Percentiles rank a stretch among this genome's conserved stretches.
These are phyloP conservation scores for Drosophila kanapiae DNA, from an alignment of 1,140 invertebrate species.

Conservation along the genomic window DNA sequence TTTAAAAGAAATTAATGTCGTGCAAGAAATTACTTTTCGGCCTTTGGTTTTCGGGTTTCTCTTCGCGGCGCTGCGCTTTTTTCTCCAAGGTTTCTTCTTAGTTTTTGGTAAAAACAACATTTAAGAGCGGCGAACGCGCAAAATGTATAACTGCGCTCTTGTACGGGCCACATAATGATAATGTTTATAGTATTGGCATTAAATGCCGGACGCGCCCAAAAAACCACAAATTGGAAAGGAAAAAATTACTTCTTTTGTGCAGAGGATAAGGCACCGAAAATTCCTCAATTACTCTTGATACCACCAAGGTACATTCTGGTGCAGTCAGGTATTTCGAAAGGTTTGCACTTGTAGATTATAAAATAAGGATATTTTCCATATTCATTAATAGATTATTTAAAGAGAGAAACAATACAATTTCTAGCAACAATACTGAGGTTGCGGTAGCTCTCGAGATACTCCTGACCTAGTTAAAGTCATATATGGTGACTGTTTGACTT, in stretches of 20 bases:
- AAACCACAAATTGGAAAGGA: slow-evolving; percentile 35
- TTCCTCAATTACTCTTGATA: slow-evolving; percentile 36
- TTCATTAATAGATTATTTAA: too few species aligned
- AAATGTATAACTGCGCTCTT: slow-evolving; percentile 67
- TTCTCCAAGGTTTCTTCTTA: slow-evolving; percentile 8
- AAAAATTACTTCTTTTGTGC: slow-evolving; percentile 52
- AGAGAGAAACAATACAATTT: too few species aligned
- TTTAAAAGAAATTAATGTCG: slow-evolving; percentile 84
- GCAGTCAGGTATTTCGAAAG: neutral
- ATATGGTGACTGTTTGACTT: too few species aligned
- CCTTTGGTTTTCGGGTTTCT: slow-evolving; percentile 52
- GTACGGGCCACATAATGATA: slow-evolving; percentile 63
- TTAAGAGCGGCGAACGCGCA: slow-evolving; percentile 61
- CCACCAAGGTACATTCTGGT: neutral
- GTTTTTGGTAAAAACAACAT: slow-evolving; percentile 56
- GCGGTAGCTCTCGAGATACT: neutral
- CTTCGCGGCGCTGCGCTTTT: slow-evolving; percentile 17
- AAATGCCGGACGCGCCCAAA: slow-evolving; percentile 65
- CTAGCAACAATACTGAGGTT: neutral
- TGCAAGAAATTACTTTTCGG: slow-evolving; percentile 81
- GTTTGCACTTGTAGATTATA: neutral
- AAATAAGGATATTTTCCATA: neutral
- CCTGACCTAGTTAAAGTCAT: neutral
- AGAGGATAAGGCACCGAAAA: slow-evolving; percentile 6
- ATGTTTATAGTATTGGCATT: slow-evolving; percentile 77